These are phyloP conservation scores for Thyatira batis DNA, from an alignment of 2,888 invertebrate genomes.

Conservation along the genomic window DNA sequence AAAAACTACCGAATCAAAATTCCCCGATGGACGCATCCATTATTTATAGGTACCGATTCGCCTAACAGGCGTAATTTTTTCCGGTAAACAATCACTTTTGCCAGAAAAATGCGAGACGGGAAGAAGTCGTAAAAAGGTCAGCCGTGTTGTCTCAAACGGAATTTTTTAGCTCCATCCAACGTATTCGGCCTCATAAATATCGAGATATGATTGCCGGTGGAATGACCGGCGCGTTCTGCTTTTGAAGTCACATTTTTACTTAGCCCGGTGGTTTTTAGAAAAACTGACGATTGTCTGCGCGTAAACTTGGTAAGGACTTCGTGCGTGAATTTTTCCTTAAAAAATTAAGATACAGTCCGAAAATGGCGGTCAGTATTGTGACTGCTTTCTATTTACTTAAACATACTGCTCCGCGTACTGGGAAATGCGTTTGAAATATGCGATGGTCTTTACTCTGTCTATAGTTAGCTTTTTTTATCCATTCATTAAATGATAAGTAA, in stretches of 20 bases:
- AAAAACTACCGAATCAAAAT: conserved; percentile 80
- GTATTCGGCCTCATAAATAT: conserved; percentile 61
- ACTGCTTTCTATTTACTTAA: too few species aligned
- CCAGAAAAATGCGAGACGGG: conserved; percentile 78
- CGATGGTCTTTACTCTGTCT: too few species aligned
- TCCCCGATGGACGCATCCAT: conserved; percentile 72
- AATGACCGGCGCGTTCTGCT: conserved; percentile 39
- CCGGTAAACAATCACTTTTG: conserved; percentile 82
- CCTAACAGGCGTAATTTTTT: conserved; percentile 82
- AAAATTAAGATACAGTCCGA: neutral
- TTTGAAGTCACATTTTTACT: conserved; percentile 29
- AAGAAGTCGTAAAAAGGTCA: conserved; percentile 74
- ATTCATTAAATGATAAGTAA: too few species aligned
- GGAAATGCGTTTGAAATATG: too few species aligned
- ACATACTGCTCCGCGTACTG: too few species aligned
- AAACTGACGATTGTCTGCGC: conserved; percentile 24
- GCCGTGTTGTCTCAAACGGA: conserved; percentile 48
- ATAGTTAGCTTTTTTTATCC: too few species aligned
- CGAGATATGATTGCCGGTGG: conserved; percentile 68
- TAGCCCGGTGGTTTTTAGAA: conserved; percentile 34
- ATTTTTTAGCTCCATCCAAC: conserved; percentile 57
- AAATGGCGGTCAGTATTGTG: neutral
- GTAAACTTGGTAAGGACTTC: conserved; percentile 22
- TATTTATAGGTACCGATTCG: conserved; percentile 75
- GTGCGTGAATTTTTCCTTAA: neutral